phyloP scores from a whole-genome alignment of 2,113 vertebrate species.

The Tachycineta bicolor region DNA sequence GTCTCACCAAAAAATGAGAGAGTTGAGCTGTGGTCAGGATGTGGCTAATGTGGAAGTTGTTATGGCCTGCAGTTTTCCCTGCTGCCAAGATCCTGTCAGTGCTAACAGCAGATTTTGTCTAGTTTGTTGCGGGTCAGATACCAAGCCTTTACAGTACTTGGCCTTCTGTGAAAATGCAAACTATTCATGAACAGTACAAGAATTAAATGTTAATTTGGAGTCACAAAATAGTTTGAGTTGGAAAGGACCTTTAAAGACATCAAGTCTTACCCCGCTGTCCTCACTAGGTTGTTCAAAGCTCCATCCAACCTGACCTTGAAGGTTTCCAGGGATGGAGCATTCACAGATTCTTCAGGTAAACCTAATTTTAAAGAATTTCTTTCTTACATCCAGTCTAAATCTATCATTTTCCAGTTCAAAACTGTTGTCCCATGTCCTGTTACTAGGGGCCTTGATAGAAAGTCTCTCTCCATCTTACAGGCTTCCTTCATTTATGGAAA shows the following conservation, averaged over 20 bases:
- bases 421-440: background rate
- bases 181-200: background rate
- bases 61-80: background rate
- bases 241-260: background rate
- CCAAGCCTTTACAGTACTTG: background rate
- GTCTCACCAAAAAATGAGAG: background rate
- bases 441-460: background rate
- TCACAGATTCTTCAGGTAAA: background rate
- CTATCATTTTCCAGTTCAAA: background rate
- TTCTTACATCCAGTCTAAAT: background rate
- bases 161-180: background rate
- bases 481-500: background rate
- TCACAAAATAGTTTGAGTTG: background rate
- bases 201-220: background rate
- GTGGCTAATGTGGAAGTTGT: slow-evolving; percentile 24
- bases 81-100: background rate
- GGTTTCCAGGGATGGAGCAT: background rate
- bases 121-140: background rate
- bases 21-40: slow-evolving; percentile 30
- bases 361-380: background rate
- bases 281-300: background rate
- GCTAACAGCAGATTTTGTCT: background rate
- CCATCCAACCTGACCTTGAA: background rate
- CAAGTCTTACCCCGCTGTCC: background rate
- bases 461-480: background rate